Percentiles rank a stretch among this genome's conserved stretches.
phyloP scores from a whole-genome alignment of 2,113 vertebrate genomes.

The Phylloscopus trochiloides region DNA sequence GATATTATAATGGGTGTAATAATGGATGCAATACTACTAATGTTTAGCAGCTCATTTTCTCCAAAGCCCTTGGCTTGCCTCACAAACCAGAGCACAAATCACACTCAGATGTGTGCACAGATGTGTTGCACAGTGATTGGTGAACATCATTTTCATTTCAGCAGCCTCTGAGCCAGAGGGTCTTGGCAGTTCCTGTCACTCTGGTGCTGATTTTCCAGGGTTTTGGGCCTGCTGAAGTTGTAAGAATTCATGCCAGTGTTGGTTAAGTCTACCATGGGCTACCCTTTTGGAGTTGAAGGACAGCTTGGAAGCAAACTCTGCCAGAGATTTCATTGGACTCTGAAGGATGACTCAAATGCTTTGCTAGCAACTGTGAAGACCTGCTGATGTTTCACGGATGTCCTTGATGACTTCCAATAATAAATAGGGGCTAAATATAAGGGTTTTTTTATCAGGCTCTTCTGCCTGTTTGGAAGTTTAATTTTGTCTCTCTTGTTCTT shows the following conservation, averaged over 20 bases:
- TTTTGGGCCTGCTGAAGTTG: not conserved
- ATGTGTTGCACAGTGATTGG: not conserved
- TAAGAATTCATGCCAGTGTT: not conserved
- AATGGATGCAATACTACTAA: too few species aligned
- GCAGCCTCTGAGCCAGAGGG: not conserved
- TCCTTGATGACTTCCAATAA: not conserved
- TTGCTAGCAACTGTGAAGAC: not conserved
- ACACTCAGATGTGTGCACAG: not conserved
- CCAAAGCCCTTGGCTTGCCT: not conserved
- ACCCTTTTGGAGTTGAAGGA: not conserved
- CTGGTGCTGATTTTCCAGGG: not conserved
- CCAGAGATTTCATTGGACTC: not conserved
- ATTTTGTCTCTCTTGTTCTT: not conserved
- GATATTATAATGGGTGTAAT: not conserved
- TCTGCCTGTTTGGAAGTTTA: not conserved
- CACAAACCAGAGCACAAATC: not conserved
- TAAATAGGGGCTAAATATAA: not conserved
- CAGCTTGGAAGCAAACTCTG: not conserved
- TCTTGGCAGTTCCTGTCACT: not conserved
- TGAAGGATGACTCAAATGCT: not conserved
- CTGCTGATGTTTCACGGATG: not conserved
- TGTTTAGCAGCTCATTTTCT: not conserved
- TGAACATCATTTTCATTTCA: not conserved
- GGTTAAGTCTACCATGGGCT: not conserved
- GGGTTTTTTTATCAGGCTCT: not conserved